A percentile compares a stretch with the other conserved stretches of the same genome.
phyloP scores from a whole-genome alignment of 2,888 invertebrate genomes.

The Seira sanloemensis region DNA sequence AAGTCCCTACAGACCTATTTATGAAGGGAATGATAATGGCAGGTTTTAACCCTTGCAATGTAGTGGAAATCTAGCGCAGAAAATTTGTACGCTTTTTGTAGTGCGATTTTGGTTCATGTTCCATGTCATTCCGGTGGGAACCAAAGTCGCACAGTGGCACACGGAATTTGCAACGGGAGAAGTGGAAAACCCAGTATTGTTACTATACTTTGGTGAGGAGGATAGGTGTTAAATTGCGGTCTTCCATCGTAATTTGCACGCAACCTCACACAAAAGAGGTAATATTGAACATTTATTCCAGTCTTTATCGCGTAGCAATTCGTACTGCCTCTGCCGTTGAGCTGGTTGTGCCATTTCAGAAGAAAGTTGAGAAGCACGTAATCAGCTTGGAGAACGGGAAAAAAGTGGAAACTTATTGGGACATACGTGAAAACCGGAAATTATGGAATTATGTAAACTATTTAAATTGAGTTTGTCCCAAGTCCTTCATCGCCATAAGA shows the following conservation, averaged over 20 bases:
- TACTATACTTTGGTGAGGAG: background rate
- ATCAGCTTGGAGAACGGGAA: too few relatives aligned
- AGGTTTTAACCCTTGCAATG: background rate
- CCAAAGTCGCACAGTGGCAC: background rate
- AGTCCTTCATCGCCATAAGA: too few relatives aligned
- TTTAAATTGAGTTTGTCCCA: too few relatives aligned
- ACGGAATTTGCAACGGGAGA: background rate
- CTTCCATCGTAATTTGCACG: background rate
- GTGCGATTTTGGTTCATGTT: background rate
- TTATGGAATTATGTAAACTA: too few relatives aligned
- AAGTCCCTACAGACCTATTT: background rate
- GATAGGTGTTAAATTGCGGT: background rate
- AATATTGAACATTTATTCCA: background rate
- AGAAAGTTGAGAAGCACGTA: too few relatives aligned
- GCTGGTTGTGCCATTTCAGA: too few relatives aligned
- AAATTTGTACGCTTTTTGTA: background rate
- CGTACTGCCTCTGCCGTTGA: too few relatives aligned
- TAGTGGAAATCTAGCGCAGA: background rate
- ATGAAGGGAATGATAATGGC: background rate
- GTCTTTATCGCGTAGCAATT: too few relatives aligned
- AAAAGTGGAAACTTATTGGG: too few relatives aligned
- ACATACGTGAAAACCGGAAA: too few relatives aligned
- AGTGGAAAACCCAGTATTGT: too few relatives aligned
- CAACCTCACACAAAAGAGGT: background rate
- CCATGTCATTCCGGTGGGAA: background rate